phyloP scores from a whole-genome alignment of 2,113 vertebrate genomes.

The Trichomycterus rosablanca region DNA sequence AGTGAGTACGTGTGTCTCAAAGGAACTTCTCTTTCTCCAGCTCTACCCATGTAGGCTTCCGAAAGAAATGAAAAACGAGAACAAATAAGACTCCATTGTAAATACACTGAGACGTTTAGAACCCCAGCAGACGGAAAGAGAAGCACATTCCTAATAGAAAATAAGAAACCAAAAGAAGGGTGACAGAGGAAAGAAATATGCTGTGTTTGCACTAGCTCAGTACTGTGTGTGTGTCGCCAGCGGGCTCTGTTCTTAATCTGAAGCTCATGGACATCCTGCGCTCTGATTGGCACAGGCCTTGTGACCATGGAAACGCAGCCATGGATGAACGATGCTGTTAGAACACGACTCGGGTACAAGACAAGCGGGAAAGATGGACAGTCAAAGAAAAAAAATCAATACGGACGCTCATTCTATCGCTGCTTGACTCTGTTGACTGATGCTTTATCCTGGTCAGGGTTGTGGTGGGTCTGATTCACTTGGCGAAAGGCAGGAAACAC shows the following conservation, averaged over 20 bases:
- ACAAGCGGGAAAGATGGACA: constrained; percentile 35
- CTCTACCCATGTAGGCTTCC: background rate
- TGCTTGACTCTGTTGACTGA: too few species aligned
- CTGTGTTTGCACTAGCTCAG: constrained; percentile 49
- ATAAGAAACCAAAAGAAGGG: background rate
- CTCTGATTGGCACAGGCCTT: constrained; percentile 54
- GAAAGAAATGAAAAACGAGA: background rate
- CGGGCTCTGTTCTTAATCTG: constrained; percentile 51
- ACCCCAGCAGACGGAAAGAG: background rate
- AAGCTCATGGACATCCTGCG: constrained; percentile 52
- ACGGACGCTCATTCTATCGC: background rate
- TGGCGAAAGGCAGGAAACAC: too few species aligned
- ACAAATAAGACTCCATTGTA: background rate
- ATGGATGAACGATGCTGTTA: constrained; percentile 66
- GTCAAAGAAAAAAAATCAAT: background rate
- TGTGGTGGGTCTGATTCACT: too few species aligned
- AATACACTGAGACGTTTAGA: background rate
- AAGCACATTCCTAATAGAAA: background rate
- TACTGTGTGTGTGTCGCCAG: constrained; percentile 61
- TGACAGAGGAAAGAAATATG: constrained; percentile 15
- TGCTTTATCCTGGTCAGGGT: too few species aligned
- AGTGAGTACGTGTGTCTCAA: background rate
- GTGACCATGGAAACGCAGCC: constrained; percentile 55
- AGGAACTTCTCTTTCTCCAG: background rate
- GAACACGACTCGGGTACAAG: constrained; percentile 53